Evolutionary conservation across 2,888 invertebrate species (phyloP).

Genomic region (Stictocephala bisonia): DNA sequence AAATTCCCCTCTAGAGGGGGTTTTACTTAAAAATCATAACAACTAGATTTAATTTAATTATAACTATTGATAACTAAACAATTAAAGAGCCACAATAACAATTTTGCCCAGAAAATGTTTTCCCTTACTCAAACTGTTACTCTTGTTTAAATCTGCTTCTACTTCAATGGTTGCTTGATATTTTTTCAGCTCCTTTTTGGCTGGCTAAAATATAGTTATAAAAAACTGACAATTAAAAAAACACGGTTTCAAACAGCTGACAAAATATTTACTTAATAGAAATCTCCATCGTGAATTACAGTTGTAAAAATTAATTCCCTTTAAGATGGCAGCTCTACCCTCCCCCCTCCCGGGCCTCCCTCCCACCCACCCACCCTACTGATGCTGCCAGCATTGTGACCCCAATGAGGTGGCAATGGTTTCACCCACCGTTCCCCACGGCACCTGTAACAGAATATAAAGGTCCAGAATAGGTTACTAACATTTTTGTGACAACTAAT

Average conservation of each 20-base stretch:
- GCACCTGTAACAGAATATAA: constrained; percentile 42
- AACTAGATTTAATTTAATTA: constrained; percentile 41
- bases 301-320: constrained; percentile 38
- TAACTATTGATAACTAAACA: constrained; percentile 41
- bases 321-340: constrained; percentile 33
- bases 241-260: constrained; percentile 6
- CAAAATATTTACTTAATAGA: constrained; percentile 11
- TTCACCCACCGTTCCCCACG: constrained; percentile 56
- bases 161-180: too few relatives aligned
- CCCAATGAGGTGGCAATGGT: constrained; percentile 55
- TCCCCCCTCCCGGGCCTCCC: constrained; percentile 43
- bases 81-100: constrained; percentile 11
- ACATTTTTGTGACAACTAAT: background rate
- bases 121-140: constrained; percentile 1
- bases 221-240: constrained; percentile 13
- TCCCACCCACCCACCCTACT: constrained; percentile 45
- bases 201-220: background rate
- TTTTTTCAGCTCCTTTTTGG: background rate
- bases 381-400: constrained; percentile 44
- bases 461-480: background rate
- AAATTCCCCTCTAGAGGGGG: constrained; percentile 36
- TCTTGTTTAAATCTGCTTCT: too few relatives aligned
- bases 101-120: constrained; percentile 40
- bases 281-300: constrained; percentile 15
- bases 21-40: constrained; percentile 25